Evolutionary conservation across 2,888 invertebrate genomes (phyloP), one percentile per base, ranked within the genome.

Genomic region (Drosophila lutescens): DNA sequence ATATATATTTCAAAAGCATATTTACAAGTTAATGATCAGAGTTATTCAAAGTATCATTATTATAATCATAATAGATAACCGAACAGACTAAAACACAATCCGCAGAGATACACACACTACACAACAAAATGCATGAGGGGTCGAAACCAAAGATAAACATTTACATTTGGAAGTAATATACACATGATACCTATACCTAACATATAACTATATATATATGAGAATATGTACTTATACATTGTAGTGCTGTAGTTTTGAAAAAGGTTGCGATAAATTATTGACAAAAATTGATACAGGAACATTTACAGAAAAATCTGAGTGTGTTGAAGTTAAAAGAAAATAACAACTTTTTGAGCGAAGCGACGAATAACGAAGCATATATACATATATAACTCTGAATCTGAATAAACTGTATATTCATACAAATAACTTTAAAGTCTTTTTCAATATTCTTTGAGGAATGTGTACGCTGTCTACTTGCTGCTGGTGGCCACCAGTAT

Each of bases 401-500:
- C 68, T 68, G 77, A 85, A 87, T 76, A 88, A 83, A 88, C 58
- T 79, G 80, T 77, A 82, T 78, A 78, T 86, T 83, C 76, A 84
- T 76, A 86, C 67, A 78, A 86, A 86, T 79, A 86, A 80, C 20
- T 47, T 32, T 20, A 40, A 50, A 62, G 77, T 77, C 61, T 74
- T 71, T 46, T 50, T 61, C 5, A 32, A 53, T 38, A 51, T 41
- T 46, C 9, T 38, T 30, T 8, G 34, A 40, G 74, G 69, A 72
- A 76, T 65, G 61, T 44, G 6, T 12, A 32, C 13, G 30, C 12
- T 7, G 46, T 15, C 49, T 54, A 74, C 40, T 88, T 88, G 56
- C 57, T 80, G 40, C 57, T 80, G 40, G 74, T 85, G 70, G 93
- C 93, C 81, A 95, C 95, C 79, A 96, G 94, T 87, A 97, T 95